Percentiles rank a stretch among this genome's conserved stretches.
Conservation (phyloP, 2,113 vertebrate species). For the Colossoma macropomum region DNA sequence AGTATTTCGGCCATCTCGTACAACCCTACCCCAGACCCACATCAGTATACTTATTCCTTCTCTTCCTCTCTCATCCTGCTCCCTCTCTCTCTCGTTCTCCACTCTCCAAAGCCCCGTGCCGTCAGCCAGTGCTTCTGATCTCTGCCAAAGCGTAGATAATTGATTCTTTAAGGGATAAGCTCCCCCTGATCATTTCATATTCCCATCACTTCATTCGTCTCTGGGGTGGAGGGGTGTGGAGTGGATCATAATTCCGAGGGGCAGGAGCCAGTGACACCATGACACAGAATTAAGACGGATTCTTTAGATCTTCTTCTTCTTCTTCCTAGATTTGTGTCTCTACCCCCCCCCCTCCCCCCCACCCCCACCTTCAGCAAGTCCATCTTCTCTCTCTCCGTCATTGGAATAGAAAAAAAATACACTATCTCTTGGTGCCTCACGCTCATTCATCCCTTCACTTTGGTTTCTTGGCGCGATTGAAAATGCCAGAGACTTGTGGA, state of each 20-base stretch:
- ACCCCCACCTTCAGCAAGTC: background rate
- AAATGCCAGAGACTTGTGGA: slow-evolving; percentile 11
- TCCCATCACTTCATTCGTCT: slow-evolving; percentile 30
- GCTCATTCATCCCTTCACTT: slow-evolving; percentile 1
- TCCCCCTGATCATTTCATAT: slow-evolving; percentile 50
- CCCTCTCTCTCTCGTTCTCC: background rate
- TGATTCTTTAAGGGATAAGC: slow-evolving; percentile 70
- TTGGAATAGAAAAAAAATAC: background rate
- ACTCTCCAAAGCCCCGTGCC: slow-evolving; percentile 52
- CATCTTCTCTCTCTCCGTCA: background rate
- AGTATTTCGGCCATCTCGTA: background rate
- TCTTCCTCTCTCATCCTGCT: background rate
- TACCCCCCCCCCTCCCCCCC: background rate
- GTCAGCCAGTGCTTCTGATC: slow-evolving; percentile 65
- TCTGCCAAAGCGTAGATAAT: slow-evolving; percentile 70
- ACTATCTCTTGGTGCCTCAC: background rate
- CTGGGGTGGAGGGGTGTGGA: background rate
- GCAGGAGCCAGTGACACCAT: background rate
- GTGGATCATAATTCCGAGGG: slow-evolving; percentile 18
- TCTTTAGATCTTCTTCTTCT: slow-evolving; percentile 25
- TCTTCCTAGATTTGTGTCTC: background rate
- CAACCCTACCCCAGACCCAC: slow-evolving; percentile 15
- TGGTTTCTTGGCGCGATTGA: slow-evolving; percentile 18
- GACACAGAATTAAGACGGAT: slow-evolving; percentile 6
- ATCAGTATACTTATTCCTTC: slow-evolving; percentile 11